Percentiles rank a stretch among this genome's conserved stretches.
These are phyloP conservation scores for Ophion ventricosus DNA, from an alignment of 2,888 invertebrate genomes.

Conservation along the genomic window DNA sequence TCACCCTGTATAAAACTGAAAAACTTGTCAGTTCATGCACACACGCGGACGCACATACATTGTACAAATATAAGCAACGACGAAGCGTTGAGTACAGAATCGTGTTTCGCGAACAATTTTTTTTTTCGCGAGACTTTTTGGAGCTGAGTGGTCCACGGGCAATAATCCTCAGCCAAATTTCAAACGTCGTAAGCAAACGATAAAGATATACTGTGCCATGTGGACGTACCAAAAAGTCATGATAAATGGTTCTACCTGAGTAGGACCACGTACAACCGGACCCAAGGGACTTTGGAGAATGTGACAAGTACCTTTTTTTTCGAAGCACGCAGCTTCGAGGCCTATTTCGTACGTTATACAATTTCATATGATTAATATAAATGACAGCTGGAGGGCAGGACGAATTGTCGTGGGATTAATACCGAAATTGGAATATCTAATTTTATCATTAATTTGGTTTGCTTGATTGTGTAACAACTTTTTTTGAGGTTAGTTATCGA, in stretches of 20 bases:
- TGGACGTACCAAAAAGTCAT: background rate
- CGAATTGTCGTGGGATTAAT: background rate
- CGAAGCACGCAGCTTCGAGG: background rate
- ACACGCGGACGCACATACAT: background rate
- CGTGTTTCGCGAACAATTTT: conserved; percentile 42
- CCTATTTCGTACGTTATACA: background rate
- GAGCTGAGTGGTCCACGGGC: conserved; percentile 27
- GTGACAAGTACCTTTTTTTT: conserved; percentile 8
- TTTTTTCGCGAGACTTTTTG: conserved; percentile 10
- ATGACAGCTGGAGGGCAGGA: background rate
- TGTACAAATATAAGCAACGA: background rate
- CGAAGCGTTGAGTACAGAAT: conserved; percentile 41
- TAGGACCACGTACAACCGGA: conserved; percentile 1
- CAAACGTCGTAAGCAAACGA: conserved; percentile 6
- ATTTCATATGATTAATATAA: background rate
- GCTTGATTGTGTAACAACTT: background rate
- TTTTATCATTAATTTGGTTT: background rate
- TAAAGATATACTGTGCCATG: background rate
- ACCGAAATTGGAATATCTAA: background rate
- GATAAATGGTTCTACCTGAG: conserved; percentile 26
- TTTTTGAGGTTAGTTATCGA: background rate
- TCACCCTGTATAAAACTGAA: background rate
- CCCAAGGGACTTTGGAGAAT: background rate
- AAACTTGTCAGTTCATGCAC: background rate
- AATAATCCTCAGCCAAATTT: conserved; percentile 46